Evolutionary conservation across 2,797 vertebrate species (phyloP).

Genomic region (Chlorospingus flavigularis): DNA sequence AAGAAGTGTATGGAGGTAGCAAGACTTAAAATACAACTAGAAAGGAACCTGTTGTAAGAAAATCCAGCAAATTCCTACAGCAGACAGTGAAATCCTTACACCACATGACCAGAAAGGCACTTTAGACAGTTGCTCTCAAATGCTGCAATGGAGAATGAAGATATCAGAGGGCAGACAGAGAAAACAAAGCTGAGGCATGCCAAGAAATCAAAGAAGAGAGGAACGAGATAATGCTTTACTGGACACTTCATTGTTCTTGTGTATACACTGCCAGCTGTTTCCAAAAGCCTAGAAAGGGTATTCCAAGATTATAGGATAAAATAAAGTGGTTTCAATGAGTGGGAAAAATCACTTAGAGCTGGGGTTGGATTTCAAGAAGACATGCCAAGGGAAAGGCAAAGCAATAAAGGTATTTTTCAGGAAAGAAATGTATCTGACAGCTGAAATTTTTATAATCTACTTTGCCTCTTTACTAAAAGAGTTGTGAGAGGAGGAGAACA

Average conservation of each 20-base stretch:
- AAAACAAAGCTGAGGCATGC: not conserved
- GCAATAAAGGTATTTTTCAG: not conserved
- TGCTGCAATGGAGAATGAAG: not conserved
- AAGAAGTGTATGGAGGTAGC: not conserved
- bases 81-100: not conserved
- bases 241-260: not conserved
- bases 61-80: not conserved
- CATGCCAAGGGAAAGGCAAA: not conserved
- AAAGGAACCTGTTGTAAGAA: not conserved
- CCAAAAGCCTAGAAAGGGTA: not conserved
- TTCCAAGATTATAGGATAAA: not conserved
- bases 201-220: not conserved
- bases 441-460: not conserved
- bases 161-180: not conserved
- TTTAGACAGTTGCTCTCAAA: not conserved
- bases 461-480: not conserved
- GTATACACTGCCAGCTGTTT: not conserved
- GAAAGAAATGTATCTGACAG: not conserved
- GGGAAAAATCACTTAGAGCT: not conserved
- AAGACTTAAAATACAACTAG: not conserved
- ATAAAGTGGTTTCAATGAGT: not conserved
- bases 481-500: not conserved
- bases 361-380: not conserved
- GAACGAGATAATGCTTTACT: not conserved
- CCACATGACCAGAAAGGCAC: not conserved